Evolutionary conservation across 2,113 vertebrate genomes (phyloP), one percentile per base, ranked within the genome.

Genomic region (Albula glossodonta): DNA sequence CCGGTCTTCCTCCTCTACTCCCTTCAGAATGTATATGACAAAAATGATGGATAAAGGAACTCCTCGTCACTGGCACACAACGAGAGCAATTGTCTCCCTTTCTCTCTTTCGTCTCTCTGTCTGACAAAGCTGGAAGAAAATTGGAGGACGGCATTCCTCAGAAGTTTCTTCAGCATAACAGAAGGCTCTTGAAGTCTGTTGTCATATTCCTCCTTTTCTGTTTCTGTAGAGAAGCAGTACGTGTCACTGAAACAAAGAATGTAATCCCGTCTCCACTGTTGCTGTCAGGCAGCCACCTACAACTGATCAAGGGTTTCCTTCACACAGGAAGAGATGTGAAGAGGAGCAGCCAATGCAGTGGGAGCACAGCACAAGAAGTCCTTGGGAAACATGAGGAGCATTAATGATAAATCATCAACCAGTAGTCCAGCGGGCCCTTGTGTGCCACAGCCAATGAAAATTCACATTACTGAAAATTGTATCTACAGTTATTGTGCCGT

Each of bases 101-200:
- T 60, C 78, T 50, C 41, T 17, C 41, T 50, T 79, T 79, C 25
- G 41, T 79, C 12, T 79, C 48, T 79, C 78, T 17, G 78, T 79
- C 50, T 82, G 12, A 57, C 53, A 60, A 57, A 82, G 52, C 25
- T 25, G 52, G 22, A 22, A 82, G 11, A 12, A 57, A 56, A 82
- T 31, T 82, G 81, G 11, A 60, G 53, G 79, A 81, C 25, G 25
- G 50, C 15, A 81, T 81, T 82, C 51, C 2, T 15, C 17, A 82
- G 25, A 57, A 17, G 52, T 82, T 82, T 57, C 53, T 57, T 57
- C 11, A 31, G n/a, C 52, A 82, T 19, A 41, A 15, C 52, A 10
- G 52, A 31, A 41, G 81, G 19, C 31, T 60, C 53, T 79, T 79
- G 78, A 79, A 79, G 78, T 79, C 78, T 74, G 70, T 74, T 74